Evolutionary conservation across 2,888 invertebrate species (phyloP).

Genomic region (Hoplodrina blanda): DNA sequence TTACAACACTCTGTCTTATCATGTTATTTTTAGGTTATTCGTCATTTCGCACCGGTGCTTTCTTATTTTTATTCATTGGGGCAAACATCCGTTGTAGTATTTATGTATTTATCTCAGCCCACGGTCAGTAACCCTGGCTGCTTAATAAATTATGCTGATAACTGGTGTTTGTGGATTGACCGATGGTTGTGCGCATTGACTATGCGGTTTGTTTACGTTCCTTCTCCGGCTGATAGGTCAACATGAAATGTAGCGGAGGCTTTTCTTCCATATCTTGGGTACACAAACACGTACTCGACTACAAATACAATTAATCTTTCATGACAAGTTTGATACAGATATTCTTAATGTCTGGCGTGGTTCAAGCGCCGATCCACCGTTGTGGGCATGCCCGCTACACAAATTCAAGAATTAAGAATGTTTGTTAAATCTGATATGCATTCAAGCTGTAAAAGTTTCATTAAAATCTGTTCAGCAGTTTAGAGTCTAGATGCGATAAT

Average conservation of each 20-base stretch:
- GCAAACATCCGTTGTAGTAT: conserved; percentile 68
- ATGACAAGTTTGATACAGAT: neutral
- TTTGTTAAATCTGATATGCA: too few species aligned
- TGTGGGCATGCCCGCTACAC: too few species aligned
- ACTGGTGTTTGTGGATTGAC: conserved; percentile 50
- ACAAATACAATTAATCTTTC: conserved; percentile 2
- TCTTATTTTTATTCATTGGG: conserved; percentile 59
- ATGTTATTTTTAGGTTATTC: conserved; percentile 42
- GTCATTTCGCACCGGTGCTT: conserved; percentile 21
- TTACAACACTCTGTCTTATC: conserved; percentile 56
- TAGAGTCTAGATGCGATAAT: too few species aligned
- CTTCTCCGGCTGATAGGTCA: conserved; percentile 19
- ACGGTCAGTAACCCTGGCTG: conserved; percentile 71
- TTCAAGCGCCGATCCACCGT: too few species aligned
- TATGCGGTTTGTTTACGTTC: conserved; percentile 32
- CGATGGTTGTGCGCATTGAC: conserved; percentile 24
- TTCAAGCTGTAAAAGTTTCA: too few species aligned
- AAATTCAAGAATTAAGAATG: too few species aligned
- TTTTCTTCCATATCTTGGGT: conserved; percentile 5
- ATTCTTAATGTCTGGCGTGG: neutral
- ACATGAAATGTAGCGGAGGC: conserved; percentile 38
- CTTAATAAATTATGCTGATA: conserved; percentile 68
- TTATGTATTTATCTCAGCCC: conserved; percentile 64
- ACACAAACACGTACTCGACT: neutral
- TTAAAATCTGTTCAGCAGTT: too few species aligned